Evolutionary conservation across 2,797 vertebrate species (phyloP).

Genomic region (Rachycentron canadum): DNA sequence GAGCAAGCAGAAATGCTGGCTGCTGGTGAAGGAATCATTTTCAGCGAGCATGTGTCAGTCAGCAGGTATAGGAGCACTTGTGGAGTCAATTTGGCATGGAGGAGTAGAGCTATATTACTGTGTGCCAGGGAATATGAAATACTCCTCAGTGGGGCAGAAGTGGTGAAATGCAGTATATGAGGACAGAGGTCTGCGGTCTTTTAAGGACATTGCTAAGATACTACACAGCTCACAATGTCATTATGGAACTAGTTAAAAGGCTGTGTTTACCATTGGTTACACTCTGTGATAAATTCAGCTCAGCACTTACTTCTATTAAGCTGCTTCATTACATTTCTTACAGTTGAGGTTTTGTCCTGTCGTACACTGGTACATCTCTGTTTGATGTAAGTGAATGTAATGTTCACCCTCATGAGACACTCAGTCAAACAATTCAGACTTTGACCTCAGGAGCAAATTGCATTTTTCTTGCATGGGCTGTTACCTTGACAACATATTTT

Average conservation of each 20-base stretch:
- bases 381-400: constrained; percentile 51
- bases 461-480: constrained; percentile 62
- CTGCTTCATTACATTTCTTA: constrained; percentile 37
- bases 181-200: constrained; percentile 72
- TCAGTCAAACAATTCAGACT: constrained; percentile 48
- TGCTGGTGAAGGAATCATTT: constrained; percentile 72
- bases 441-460: constrained; percentile 56
- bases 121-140: constrained; percentile 85
- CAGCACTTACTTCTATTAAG: constrained; percentile 18
- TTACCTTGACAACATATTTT: constrained; percentile 79
- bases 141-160: constrained; percentile 78
- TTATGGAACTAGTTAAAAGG: constrained; percentile 53
- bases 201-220: constrained; percentile 62
- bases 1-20: constrained; percentile 73
- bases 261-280: constrained; percentile 49
- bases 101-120: constrained; percentile 79
- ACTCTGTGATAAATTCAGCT: constrained; percentile 33
- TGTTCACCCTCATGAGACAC: constrained; percentile 43
- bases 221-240: constrained; percentile 48
- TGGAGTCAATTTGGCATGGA: constrained; percentile 86
- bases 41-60: constrained; percentile 79
- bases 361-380: background rate
- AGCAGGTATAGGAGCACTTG: constrained; percentile 79
- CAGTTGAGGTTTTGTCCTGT: constrained; percentile 19
- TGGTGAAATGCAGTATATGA: constrained; percentile 79